Percentiles rank a stretch among this genome's conserved stretches.
Conservation (phyloP, 2,113 vertebrate genomes). For the Mesitornis unicolor region DNA sequence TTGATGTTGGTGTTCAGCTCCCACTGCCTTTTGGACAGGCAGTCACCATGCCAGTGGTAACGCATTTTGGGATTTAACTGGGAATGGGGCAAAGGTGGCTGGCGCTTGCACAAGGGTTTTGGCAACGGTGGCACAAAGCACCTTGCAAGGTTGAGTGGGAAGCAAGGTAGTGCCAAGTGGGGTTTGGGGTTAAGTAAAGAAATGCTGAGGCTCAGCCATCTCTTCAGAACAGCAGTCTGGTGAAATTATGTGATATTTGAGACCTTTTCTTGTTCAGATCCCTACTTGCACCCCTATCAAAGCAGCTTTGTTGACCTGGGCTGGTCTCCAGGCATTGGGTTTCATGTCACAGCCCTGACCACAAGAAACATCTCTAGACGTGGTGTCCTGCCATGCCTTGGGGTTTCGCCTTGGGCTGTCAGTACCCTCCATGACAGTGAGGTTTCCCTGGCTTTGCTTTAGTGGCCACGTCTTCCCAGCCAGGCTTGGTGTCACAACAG, state of each 20-base stretch:
- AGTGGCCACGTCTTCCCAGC: neutral
- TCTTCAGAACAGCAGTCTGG: neutral
- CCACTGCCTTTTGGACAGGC: neutral
- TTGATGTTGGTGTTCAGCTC: neutral
- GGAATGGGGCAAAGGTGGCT: neutral
- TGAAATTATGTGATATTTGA: neutral
- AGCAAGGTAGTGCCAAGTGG: neutral
- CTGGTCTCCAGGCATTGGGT: neutral
- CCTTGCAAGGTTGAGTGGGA: neutral
- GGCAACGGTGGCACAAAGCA: neutral
- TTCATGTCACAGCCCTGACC: neutral
- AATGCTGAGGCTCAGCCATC: neutral
- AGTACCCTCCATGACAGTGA: accelerated
- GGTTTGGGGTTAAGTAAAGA: neutral
- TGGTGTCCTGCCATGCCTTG: neutral
- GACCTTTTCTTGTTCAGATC: neutral
- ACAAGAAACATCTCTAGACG: neutral
- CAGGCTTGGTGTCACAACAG: neutral
- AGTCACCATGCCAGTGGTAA: neutral
- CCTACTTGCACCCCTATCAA: neutral
- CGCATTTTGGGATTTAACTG: neutral
- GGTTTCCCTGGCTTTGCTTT: neutral
- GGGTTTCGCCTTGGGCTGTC: neutral
- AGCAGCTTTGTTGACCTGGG: neutral
- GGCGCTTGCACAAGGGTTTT: neutral